Evolutionary conservation across 92 coral and sea anemone genomes (phyloP), one percentile per base, ranked within the genome.

Genomic region (Epizoanthus illoricatus): DNA sequence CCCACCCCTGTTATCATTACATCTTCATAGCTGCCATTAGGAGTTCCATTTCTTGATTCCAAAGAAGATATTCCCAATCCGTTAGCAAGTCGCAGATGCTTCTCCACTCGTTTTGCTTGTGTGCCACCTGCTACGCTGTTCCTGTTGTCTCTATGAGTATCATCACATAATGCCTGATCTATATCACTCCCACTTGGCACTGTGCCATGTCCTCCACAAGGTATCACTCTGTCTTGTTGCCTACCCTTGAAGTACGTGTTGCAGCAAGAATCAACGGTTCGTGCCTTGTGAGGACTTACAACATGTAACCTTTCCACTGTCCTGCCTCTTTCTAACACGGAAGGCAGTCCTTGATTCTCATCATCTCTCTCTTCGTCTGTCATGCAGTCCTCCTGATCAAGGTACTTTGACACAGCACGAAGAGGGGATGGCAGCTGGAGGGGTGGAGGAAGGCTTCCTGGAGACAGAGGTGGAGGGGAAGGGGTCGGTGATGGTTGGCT

Each of bases 391-490:
- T 81, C 91, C 61, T 88, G 84, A 59, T 75, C 71, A 40, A 90
- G 76, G 66, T 78, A 90, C 56, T 83, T 80, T 4, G 93, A 87
- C 54, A 84, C 80, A 20, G 90, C 83, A 71, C 85, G 79, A 23
- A 90, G 89, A 43, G 93, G 93, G 52, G 93, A 84, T 71, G 93
- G 87, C 17, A 90, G 72, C 69, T 80, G 88, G 4, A 72, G 85
- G 66, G 86, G 73, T 60, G 88, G 91, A 41, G 91, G 89, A 42
- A 90, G 62, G 55, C 90, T 87, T 67, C 79, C 61, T 56, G 91
- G 93, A 5, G 93, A 84, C 1, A 90, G 82, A 5, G 93, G 91
- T 15, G 93, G 89, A 4, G 93, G 91, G 2, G 56, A 70, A 65
- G 93, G 93, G 17, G 90, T 84, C 52, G 85, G 88, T 4, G 90